Evolutionary conservation across 2,113 vertebrate species (phyloP), one percentile per base, ranked within the genome.

Genomic region (Myotis yumanensis): DNA sequence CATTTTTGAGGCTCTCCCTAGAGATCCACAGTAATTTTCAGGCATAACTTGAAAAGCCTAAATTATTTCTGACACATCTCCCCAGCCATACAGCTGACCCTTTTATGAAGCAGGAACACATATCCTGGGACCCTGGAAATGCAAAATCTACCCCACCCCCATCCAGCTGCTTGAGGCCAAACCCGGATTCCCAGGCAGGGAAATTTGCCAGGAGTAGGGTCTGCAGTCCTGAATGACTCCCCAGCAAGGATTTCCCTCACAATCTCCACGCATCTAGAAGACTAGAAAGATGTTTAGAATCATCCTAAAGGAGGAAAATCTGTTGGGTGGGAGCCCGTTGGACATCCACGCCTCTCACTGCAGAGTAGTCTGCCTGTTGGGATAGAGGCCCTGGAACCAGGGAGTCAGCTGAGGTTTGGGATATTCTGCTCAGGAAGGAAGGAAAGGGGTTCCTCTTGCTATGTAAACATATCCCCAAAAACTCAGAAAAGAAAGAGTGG

Each of bases 1-100:
- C 62, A 83, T 30, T 75, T 75, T 75, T 54, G 30, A 92, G 83
- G 14, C 25, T 86, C 43, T 92, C 71, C 51, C 11, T 86, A 37
- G 75, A 52, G 30, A 89, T 64, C 43, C 37, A 30, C 48, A 72
- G 81, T 84, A 89, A 95, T 92, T 93, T 92, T 82, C 81, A 93
- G 81, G 16, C 57, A 48, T 66, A 77, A 37, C 22, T n/a, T 46
- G 23, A 91, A 87, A 87, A 90, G 15, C 64, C 23, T 46, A 94
- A 17, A 64, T 32, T 48, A 5, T 62, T 88, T 92, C 93, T 93
- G 68, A 95, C 59, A 79, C 30, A n/a, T 66, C 40, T 93, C 40
- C 73, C 73, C 66, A 76, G 79, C 51, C 37, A 86, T 37, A 35
- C 15, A 46, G 51, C 76, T 62, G 52, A 76, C 46, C 76, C 80